phyloP scores from a whole-genome alignment of 2,113 vertebrate genomes.

The Morone saxatilis region DNA sequence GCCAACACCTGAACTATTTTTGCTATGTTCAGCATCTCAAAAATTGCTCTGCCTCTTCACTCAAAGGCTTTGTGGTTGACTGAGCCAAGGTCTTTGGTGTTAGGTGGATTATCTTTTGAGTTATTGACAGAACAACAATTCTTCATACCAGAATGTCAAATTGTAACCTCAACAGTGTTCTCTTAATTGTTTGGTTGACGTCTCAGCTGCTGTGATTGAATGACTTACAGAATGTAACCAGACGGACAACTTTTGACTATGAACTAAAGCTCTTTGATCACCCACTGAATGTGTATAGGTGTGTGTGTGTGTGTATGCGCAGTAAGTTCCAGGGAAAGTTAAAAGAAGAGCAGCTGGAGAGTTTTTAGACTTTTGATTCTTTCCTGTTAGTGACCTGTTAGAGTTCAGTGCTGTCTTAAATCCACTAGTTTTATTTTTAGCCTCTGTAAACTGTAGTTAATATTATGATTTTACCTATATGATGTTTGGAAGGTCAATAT shows the following conservation, averaged over 20 bases:
- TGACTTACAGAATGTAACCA: not conserved
- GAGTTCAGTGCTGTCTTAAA: not conserved
- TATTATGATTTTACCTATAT: not conserved
- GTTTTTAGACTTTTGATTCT: not conserved
- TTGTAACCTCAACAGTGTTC: not conserved
- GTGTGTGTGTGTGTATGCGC: not conserved
- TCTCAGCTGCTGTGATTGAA: not conserved
- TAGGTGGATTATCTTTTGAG: not conserved
- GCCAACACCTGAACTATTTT: not conserved
- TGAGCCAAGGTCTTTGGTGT: not conserved
- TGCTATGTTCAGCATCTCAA: slow-evolving; percentile 32
- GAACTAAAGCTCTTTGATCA: slow-evolving; percentile 13
- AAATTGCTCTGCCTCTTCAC: not conserved
- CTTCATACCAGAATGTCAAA: not conserved
- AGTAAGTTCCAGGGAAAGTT: not conserved
- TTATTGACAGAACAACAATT: not conserved
- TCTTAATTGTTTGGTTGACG: slow-evolving; percentile 1
- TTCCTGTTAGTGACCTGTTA: not conserved
- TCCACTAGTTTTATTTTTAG: not conserved
- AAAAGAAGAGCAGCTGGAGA: not conserved
- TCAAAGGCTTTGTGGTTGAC: not conserved
- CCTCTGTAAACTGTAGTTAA: not conserved
- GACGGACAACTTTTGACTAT: not conserved
- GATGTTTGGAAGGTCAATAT: not conserved
- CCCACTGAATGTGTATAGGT: not conserved